These are phyloP conservation scores for Silurus asotus DNA, from an alignment of 2,113 vertebrate genomes.

Conservation along the genomic window DNA sequence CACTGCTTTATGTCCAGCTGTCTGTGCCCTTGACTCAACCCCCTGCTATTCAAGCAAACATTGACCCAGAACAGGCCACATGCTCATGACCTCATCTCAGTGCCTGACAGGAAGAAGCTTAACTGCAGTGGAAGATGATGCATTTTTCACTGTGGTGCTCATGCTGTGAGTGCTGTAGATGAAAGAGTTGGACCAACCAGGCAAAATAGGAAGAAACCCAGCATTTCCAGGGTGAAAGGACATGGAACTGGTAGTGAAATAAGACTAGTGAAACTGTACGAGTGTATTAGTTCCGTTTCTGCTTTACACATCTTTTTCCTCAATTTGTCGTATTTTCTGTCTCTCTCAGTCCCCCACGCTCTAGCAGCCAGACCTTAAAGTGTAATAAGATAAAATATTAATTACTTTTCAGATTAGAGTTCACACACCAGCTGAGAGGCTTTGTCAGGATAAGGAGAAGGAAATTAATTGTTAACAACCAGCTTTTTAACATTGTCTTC, in stretches of 20 bases:
- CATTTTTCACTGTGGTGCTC: not conserved
- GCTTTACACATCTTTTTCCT: not conserved
- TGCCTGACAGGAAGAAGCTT: conserved; percentile 17
- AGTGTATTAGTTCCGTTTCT: not conserved
- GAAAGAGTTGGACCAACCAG: conserved; percentile 24
- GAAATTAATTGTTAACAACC: not conserved
- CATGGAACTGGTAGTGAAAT: not conserved
- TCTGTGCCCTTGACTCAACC: not conserved
- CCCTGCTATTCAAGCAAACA: not conserved
- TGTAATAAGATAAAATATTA: not conserved
- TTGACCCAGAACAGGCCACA: not conserved
- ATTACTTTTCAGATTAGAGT: not conserved
- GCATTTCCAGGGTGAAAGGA: not conserved
- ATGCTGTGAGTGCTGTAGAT: conserved; percentile 23
- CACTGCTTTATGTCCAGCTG: conserved; percentile 47
- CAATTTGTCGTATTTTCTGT: not conserved
- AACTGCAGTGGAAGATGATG: conserved; percentile 23
- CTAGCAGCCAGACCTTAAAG: not conserved
- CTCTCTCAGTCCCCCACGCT: not conserved
- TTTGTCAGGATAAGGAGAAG: not conserved
- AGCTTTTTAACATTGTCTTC: not conserved
- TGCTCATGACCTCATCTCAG: not conserved
- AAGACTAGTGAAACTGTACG: not conserved
- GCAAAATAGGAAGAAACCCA: not conserved
- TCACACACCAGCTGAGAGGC: not conserved